Percentiles rank a stretch among this genome's conserved stretches.
phyloP scores from a whole-genome alignment of 2,888 invertebrate species.

The Eurytoma adleriae region DNA sequence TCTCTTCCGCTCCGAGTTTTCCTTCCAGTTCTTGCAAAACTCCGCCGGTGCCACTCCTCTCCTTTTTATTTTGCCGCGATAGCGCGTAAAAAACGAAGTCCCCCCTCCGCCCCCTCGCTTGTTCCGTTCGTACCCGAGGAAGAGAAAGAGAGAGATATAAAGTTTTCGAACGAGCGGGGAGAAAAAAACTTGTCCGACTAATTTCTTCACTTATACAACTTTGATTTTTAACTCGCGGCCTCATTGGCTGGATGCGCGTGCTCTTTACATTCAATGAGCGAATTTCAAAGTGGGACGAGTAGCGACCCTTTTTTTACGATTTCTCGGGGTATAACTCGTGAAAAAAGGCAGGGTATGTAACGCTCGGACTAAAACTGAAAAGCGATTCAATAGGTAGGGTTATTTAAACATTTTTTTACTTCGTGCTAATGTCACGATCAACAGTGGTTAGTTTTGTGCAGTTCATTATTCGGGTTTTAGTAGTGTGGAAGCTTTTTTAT shows the following conservation, averaged over 20 bases:
- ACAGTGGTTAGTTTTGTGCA: too few species aligned
- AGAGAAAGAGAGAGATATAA: conserved; percentile 21
- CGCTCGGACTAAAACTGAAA: too few species aligned
- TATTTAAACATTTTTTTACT: too few species aligned
- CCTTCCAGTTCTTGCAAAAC: conserved; percentile 46
- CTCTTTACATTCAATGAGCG: conserved; percentile 53
- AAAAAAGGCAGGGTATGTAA: not conserved
- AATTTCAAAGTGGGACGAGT: conserved; percentile 28
- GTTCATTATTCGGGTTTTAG: too few species aligned
- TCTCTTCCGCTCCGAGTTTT: conserved; percentile 16
- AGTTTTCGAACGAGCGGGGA: conserved; percentile 32
- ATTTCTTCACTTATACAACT: conserved; percentile 54
- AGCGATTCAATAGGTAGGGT: too few species aligned
- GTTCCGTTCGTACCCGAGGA: conserved; percentile 10
- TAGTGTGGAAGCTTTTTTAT: too few species aligned
- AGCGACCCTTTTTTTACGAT: not conserved
- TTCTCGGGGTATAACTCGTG: not conserved
- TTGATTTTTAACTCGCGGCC: conserved; percentile 50
- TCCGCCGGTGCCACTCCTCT: conserved; percentile 15
- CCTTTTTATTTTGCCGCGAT: conserved; percentile 20
- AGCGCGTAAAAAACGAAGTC: conserved; percentile 53
- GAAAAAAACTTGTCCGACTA: conserved; percentile 44
- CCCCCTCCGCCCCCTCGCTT: conserved; percentile 1
- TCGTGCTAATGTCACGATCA: too few species aligned
- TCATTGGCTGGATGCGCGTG: conserved; percentile 34